Evolutionary conservation across 2,113 vertebrate species (phyloP).

Genomic region (Carollia perspicillata): DNA sequence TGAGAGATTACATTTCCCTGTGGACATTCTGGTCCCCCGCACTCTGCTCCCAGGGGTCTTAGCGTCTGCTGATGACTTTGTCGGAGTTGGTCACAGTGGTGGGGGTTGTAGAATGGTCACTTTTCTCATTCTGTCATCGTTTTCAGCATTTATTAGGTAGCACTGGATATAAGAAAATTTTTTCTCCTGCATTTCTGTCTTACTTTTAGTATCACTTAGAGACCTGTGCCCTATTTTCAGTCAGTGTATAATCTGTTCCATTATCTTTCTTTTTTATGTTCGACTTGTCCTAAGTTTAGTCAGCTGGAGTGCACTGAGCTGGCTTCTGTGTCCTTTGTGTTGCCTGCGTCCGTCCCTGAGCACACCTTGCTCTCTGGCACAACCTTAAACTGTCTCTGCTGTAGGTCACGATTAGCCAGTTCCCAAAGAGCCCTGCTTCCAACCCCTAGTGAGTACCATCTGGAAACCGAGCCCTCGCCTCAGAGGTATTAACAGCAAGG

Average conservation of each 20-base stretch:
- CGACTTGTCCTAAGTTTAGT: background rate
- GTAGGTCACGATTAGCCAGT: background rate
- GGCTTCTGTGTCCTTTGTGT: background rate
- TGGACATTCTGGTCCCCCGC: background rate
- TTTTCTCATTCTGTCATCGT: background rate
- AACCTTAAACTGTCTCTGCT: background rate
- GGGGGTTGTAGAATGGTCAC: background rate
- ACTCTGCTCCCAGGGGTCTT: background rate
- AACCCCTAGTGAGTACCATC: background rate
- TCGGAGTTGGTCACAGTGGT: background rate
- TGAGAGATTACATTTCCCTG: background rate
- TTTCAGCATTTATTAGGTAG: background rate
- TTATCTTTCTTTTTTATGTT: background rate
- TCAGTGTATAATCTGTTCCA: background rate
- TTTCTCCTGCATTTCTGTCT: background rate
- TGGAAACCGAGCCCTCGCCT: background rate
- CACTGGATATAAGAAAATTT: background rate
- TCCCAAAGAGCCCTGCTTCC: background rate
- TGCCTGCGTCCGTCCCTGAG: rapidly evolving
- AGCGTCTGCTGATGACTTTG: background rate
- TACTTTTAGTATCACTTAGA: background rate
- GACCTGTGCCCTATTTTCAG: background rate
- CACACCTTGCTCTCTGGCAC: background rate
- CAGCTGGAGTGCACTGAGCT: background rate
- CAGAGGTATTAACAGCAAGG: background rate